phyloP scores from a whole-genome alignment of 2,797 vertebrate species.

The Gallinago stenura region DNA sequence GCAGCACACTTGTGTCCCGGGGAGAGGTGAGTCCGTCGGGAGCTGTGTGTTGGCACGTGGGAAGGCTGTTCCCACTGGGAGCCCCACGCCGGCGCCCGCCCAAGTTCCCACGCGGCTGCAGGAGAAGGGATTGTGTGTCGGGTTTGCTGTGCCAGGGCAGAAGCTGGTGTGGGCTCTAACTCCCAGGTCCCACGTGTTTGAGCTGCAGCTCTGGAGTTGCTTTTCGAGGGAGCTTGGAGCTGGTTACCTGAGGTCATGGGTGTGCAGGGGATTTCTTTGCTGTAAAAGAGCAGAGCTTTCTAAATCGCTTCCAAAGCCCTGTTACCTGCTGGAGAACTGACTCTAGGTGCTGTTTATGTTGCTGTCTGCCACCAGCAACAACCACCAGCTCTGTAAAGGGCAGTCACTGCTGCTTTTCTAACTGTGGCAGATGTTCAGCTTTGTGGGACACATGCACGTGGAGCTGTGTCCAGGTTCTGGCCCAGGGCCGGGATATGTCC shows the following conservation, averaged over 20 bases:
- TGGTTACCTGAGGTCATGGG: background rate
- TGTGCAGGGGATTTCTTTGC: fast-evolving
- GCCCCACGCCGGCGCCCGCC: background rate
- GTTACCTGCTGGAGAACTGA: background rate
- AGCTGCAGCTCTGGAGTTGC: background rate
- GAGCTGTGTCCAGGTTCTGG: background rate
- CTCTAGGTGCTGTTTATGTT: background rate
- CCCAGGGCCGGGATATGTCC: background rate
- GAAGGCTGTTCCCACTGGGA: background rate
- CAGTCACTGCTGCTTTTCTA: background rate
- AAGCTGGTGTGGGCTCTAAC: background rate
- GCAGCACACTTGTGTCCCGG: background rate
- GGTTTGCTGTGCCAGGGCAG: background rate
- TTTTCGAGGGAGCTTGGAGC: background rate
- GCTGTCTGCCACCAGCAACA: background rate
- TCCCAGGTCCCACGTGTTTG: fast-evolving
- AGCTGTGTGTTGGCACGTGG: fast-evolving
- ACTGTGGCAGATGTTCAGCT: background rate
- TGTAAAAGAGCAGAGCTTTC: background rate
- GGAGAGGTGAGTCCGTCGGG: background rate
- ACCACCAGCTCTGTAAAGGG: background rate
- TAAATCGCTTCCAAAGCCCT: background rate
- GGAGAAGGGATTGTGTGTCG: background rate
- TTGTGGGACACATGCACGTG: fast-evolving
- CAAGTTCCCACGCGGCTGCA: background rate